Evolutionary conservation across 35 echinoderm and acorn worm species (phyloP), one percentile per base, ranked within the genome.

Genomic region (Heliocidaris tuberculata): DNA sequence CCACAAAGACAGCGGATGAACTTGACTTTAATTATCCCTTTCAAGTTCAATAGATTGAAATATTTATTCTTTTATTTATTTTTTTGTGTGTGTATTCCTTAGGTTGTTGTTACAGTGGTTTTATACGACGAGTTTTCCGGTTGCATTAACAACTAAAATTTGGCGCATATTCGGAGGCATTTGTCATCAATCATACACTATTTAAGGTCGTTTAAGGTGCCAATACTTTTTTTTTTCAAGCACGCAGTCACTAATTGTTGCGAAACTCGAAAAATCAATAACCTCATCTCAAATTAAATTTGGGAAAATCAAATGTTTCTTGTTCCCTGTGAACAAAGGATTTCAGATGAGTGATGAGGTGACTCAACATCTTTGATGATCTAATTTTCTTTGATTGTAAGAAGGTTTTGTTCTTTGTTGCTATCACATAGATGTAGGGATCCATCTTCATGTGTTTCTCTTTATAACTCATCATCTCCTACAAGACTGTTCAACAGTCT

Each of bases 371-470:
- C 65, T 78, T n/a, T 24, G 65, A 78, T 78, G 65, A 78, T 78
- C 65, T 78, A 78, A 78, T 78, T 78, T 78, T 78, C 21, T 78
- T 78, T 78, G 65, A 78, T 78, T 78, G 65, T 78, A 78, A 24
- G 17, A 19, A 19, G 65, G 21, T 19, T n/a, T 42, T 42, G 35
- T 5, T 0, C 21, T 78, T 78, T 78, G 65, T n/a, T 78, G 65
- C n/a, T 19, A 78, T 56, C 52, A 56, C 11, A 56, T 56, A 9
- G 65, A 78, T 17, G 65, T n/a, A 78, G 19, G 8, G 11, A 56
- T 78, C 65, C 7, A 27, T 19, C 65, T 19, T 78, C 27, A 19
- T 78, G 19, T 78, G 27, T 8, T 78, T 78, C 65, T 78, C 65
- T 24, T 5, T 9, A 24, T 21, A 78, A 78, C 0, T n/a, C 17